Base-by-base conservation (phyloP, 1,140 invertebrate genomes). In the Leptoteleia sp. region DNA sequence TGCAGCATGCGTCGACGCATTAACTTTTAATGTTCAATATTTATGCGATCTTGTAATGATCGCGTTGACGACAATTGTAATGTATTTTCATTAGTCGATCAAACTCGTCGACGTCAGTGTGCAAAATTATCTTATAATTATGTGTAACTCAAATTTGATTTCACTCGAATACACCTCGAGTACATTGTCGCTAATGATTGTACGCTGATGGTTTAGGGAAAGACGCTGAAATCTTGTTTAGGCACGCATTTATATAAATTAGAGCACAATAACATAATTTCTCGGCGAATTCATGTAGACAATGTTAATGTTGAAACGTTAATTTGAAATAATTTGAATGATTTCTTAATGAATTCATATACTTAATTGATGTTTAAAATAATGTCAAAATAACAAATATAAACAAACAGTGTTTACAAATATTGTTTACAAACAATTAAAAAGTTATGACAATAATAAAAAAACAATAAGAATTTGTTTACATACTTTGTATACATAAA, bases 71-170 rank as follows among this genome's bases (percentile, higher is more conserved):
- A 42, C 52, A n/a, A 31, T 42, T 57, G 38, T 57, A 57, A 57
- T 57, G 13, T 42, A 31, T 37, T 47, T 61, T 61, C 42, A 61
- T 61, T 61, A 47, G 57, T 47, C 31, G 42, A 61, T 61, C 57
- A 61, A 61, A 61, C 43, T 37, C 47, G 42, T 61, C 11, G 57
- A 38, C 52, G 38, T n/a, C 11, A 8, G 9, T 27, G n/a, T 27
- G n/a, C n/a, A 15, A n/a, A 42, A 57, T 57, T 42, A 43, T 57
- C 37, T 57, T 57, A 57, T 42, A 42, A 42, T 57, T 42, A 57
- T 43, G 38, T 19, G 13, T 38, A 42, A 33, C 37, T 42, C 31
- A 27, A 43, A 31, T 57, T 43, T 38, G 40, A 55, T 55, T 55
- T 55, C 19, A 27, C 6, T 55, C 17, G 19, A 38, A 54, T 38